phyloP scores from a whole-genome alignment of 2,797 vertebrate species.

The Remorina albescens region DNA sequence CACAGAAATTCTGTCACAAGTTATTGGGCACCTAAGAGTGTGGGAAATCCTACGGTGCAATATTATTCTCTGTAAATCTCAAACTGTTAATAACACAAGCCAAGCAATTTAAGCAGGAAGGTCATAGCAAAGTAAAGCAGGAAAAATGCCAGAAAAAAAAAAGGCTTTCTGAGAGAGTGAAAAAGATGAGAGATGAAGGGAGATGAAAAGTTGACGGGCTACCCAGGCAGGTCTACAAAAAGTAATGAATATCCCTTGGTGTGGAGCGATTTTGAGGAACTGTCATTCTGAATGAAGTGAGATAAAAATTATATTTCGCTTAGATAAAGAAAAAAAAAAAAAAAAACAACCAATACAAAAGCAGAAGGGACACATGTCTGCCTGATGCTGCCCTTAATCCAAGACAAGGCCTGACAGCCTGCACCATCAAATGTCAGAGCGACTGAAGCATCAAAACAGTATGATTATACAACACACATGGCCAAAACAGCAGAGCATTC shows the following conservation, averaged over 20 bases:
- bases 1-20: slow-evolving; percentile 80
- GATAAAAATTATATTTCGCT: slow-evolving; percentile 88
- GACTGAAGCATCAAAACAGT: slow-evolving; percentile 78
- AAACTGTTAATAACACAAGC: slow-evolving; percentile 87
- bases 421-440: slow-evolving; percentile 78
- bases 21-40: slow-evolving; percentile 86
- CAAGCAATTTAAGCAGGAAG: slow-evolving; percentile 87
- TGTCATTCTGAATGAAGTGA: slow-evolving; percentile 88
- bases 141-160: slow-evolving; percentile 76
- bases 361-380: slow-evolving; percentile 86
- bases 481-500: slow-evolving; percentile 40
- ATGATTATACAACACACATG: slow-evolving; percentile 69
- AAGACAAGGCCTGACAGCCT: slow-evolving; percentile 81
- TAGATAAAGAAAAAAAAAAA: no score
- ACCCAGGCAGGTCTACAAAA: slow-evolving; percentile 85
- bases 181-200: slow-evolving; percentile 87
- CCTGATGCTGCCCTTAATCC: slow-evolving; percentile 85
- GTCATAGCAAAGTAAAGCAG: slow-evolving; percentile 87
- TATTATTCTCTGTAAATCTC: slow-evolving; percentile 86
- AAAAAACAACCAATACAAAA: slow-evolving; percentile 79
- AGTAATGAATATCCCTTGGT: slow-evolving; percentile 88
- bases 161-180: slow-evolving; percentile 83
- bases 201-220: slow-evolving; percentile 87
- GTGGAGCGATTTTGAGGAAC: slow-evolving; percentile 86
- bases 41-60: slow-evolving; percentile 83